Base-by-base conservation (phyloP, 2,797 vertebrate species). In the Sarcophilus harrisii region DNA sequence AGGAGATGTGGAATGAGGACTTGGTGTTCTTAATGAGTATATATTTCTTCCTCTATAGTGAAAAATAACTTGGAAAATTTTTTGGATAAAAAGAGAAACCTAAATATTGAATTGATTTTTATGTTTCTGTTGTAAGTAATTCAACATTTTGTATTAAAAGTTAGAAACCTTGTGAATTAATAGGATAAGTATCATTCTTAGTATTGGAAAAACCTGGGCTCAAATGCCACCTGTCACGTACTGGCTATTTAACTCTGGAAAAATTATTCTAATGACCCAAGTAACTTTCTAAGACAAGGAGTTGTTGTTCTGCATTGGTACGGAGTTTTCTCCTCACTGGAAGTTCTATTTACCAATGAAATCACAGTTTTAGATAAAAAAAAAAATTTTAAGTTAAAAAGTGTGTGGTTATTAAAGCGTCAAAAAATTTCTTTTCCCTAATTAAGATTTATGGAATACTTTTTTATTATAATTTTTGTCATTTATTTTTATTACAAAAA, bases 361-460 rank as follows among this genome's bases (percentile, higher is more conserved):
- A 52, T 52, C 52, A 52, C 52, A 52, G 52, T 38, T 73, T n/a
- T 38, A 18, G n/a, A 38, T 73, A 32, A n/a, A 66, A 73, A 73
- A 73, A 73, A 73, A 4, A 13, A 4, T n/a, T 66, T 32, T 16
- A 66, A 3, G 94, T 92, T 91, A 24, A 91, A 62, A 90, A 29
- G 10, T 90, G 0, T 94, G 91, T 90, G 52, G 54, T 66, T 90
- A 62, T 58, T 57, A 12, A 30, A 54, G 90, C 90, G 58, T 52
- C 54, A 94, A 94, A 92, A 87, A n/a, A 16, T 55, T 60, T 81
- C 66, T 81, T 38, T 89, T 32, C 14, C 27, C 38, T 30, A 93
- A 49, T 95, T 96, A 92, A 95, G 93, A 93, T n/a, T 96, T 90
- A 95, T 90, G 12, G 95, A 55, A 45, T 94, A 90, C 9, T 96